Evolutionary conservation across 2,113 vertebrate species (phyloP), one percentile per base, ranked within the genome.

Genomic region (Tonatia bakeri): DNA sequence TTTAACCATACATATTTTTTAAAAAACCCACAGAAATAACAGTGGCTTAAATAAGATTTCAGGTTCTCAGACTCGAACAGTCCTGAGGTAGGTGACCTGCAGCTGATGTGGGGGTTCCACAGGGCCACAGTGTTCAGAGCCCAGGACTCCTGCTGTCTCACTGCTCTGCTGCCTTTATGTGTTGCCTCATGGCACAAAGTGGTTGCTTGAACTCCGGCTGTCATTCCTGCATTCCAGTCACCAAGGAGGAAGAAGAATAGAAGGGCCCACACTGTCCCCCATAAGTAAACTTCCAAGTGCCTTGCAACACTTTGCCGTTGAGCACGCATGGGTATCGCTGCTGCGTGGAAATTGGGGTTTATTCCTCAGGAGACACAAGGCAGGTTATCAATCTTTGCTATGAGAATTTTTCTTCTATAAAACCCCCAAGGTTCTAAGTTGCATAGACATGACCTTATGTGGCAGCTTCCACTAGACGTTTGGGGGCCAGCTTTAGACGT

Each of bases 201-300:
- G 59, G 24, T n/a, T 77, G 5, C 69, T 70, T 45, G 65, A 69
- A 15, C 50, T 92, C 73, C 28, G 50, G 56, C 73, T 56, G 0
- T 52, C 17, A 38, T 87, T 33, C 90, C 56, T 84, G 22, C 40
- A 59, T 92, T 89, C 84, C n/a, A 22, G 31, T 80, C 52, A 72
- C 14, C n/a, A 86, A 36, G 11, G 15, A 77, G 79, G 31, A 89
- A 56, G 52, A 47, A 50, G 36, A 24, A 11, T 33, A 76, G 33
- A 77, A 67, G 50, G 64, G 10, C 13, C n/a, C 2, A 10, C 3
- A 6, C 1, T 22, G 7, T 61, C 10, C 75, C 16, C 83, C 76
- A 73, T 20, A 11, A 76, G 36, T 73, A n/a, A 40, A 65, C 16
- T 47, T 88, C 31, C 50, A 28, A 24, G 28, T 76, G 26, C 40